These are phyloP conservation scores for Erythrocebus patas DNA, from an alignment of 2,113 vertebrate genomes.

Conservation along the genomic window DNA sequence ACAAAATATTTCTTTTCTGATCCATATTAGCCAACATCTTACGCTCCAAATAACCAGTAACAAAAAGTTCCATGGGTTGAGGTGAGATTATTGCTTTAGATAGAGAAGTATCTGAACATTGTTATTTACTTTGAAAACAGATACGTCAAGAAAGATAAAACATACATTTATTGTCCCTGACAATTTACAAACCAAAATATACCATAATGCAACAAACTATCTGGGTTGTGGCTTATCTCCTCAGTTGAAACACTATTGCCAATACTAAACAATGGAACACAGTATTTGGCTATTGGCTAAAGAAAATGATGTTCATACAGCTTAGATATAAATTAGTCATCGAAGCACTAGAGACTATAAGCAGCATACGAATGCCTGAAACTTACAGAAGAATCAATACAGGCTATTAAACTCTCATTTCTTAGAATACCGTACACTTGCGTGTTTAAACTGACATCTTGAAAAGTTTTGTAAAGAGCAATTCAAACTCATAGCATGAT, in stretches of 20 bases:
- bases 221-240: slow-evolving; percentile 56
- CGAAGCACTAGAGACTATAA: slow-evolving; percentile 67
- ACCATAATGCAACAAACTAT: slow-evolving; percentile 61
- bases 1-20: slow-evolving; percentile 19
- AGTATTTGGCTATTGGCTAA: slow-evolving; percentile 37
- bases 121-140: slow-evolving; percentile 55
- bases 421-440: not conserved
- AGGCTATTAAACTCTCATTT: slow-evolving; percentile 52
- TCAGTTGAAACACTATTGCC: slow-evolving; percentile 44
- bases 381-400: slow-evolving; percentile 63
- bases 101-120: slow-evolving; percentile 41
- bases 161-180: slow-evolving; percentile 63
- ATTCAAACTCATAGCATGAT: slow-evolving; percentile 16
- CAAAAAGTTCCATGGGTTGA: slow-evolving; percentile 60
- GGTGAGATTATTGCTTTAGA: slow-evolving; percentile 49
- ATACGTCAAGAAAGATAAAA: slow-evolving; percentile 65
- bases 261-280: slow-evolving; percentile 48
- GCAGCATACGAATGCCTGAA: slow-evolving; percentile 72
- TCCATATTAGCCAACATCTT: not conserved
- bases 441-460: slow-evolving; percentile 56
- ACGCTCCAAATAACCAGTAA: slow-evolving; percentile 46
- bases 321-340: slow-evolving; percentile 54
- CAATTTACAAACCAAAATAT: slow-evolving; percentile 71
- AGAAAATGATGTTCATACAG: slow-evolving; percentile 43
- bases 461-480: slow-evolving; percentile 53